Base-by-base conservation (phyloP, 1,140 invertebrate genomes). In the Propsilocerus akamusi region DNA sequence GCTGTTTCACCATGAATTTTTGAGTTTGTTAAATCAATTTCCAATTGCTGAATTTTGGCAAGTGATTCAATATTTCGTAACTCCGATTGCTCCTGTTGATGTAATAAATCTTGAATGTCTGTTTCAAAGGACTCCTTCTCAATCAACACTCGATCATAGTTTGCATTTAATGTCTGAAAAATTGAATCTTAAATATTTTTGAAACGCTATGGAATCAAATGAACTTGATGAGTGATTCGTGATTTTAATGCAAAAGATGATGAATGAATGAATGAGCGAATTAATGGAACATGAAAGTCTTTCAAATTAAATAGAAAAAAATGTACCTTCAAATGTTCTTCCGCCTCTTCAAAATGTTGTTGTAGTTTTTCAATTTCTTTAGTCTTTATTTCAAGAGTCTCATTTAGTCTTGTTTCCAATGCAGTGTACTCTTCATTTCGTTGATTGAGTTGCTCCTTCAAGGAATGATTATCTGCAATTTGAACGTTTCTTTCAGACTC, bases 31-130 rank as follows among this genome's bases (percentile, higher is more conserved):
- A 53, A 25, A 20, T 37, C 6, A 17, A n/a, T 23, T 50, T 50
- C 48, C 5, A 48, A 20, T n/a, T 49, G 24, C 5, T 25, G 5
- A n/a, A 52, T 50, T 12, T 49, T 53, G n/a, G 23, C 20, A 10
- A 50, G 12, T 4, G 51, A 20, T 11, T 46, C 14, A 6, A 25
- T 34, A 6, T 32, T 28, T 14, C 32, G 47, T 24, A 25, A 66
- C 58, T 79, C 76, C 5, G 78, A 60, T 46, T 77, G 72, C 54
- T 77, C 71, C 59, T 80, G 78, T 59, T 81, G 74, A 56, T 76
- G 69, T 48, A 76, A 59, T 48, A 79, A 61, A 55, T 79, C 77
- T 62, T 80, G 75, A 32, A 80, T 68, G 64, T 80, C 77, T 63
- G 68, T 73, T 65, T 81, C 77, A 5, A 77, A 62, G 26, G 66